phyloP scores from a whole-genome alignment of 2,888 invertebrate species.

The Dorcus parallelipipedus region DNA sequence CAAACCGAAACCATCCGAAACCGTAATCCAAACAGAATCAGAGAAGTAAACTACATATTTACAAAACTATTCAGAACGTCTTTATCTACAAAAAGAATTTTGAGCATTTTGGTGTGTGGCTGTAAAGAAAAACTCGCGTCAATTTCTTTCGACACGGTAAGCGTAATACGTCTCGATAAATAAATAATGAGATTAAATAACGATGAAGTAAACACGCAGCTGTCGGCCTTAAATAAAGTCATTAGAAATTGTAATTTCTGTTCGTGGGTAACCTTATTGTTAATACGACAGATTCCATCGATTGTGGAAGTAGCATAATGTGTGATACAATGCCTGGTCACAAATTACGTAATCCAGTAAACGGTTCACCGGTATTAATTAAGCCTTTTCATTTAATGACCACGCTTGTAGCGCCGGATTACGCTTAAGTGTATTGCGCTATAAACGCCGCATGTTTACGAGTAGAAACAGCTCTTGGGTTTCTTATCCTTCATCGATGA shows the following conservation, averaged over 20 bases:
- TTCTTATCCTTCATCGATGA: slow-evolving; percentile 30
- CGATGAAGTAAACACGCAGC: no score
- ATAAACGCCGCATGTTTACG: slow-evolving; percentile 44
- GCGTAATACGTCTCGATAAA: no score
- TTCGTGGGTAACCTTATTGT: no score
- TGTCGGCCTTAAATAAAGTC: no score
- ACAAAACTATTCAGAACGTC: neutral
- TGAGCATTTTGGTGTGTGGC: slow-evolving; percentile 4
- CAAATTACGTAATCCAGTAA: neutral
- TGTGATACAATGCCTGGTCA: slow-evolving; percentile 12
- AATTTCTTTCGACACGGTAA: no score
- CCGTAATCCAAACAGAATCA: no score
- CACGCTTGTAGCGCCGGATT: slow-evolving; percentile 9
- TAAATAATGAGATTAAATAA: no score
- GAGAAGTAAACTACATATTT: neutral
- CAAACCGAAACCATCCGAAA: no score
- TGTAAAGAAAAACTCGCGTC: no score
- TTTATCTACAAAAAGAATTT: slow-evolving; percentile 4
- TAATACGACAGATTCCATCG: no score
- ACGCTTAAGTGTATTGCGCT: neutral
- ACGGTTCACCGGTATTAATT: no score
- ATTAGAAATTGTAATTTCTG: no score
- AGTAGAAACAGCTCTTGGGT: slow-evolving; percentile 66
- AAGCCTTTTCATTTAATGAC: neutral
- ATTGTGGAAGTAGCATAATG: neutral